phyloP scores from a whole-genome alignment of 2,888 invertebrate species.

The Oeneis ivallda region DNA sequence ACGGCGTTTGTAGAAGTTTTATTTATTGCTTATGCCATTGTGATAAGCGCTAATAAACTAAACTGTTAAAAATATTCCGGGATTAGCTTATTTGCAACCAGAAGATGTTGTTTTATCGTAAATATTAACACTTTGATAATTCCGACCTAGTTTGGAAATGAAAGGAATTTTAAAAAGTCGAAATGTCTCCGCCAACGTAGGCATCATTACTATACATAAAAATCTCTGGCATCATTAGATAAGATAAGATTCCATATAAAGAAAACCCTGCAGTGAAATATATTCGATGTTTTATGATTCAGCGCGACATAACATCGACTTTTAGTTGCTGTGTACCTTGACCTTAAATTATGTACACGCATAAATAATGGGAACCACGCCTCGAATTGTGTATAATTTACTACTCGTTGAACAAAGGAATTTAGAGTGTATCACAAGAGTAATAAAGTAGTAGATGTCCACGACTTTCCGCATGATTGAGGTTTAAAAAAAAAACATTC shows the following conservation, averaged over 20 bases:
- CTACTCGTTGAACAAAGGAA: slow-evolving; percentile 11
- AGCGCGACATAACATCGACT: neutral
- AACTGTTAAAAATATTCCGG: neutral
- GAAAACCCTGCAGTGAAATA: neutral
- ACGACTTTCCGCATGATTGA: neutral
- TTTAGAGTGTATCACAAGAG: slow-evolving; percentile 1
- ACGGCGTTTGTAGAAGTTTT: too few relatives aligned
- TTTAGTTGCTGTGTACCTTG: slow-evolving; percentile 5
- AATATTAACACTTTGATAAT: neutral
- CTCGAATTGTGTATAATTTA: slow-evolving; percentile 18
- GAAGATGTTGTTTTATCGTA: neutral
- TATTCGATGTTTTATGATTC: neutral
- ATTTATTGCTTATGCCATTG: too few relatives aligned
- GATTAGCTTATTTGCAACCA: neutral
- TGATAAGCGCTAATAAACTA: neutral
- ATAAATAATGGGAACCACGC: slow-evolving; percentile 22
- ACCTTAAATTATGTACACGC: slow-evolving; percentile 8
- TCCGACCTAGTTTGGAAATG: neutral
- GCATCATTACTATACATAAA: too few relatives aligned
- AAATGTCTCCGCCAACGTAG: slow-evolving; percentile 7
- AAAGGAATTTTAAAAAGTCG: neutral
- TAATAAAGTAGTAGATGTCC: slow-evolving; percentile 1
- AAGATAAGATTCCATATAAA: slow-evolving; percentile 2
- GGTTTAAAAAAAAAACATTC: too few relatives aligned
- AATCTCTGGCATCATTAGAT: neutral